Base-by-base conservation (phyloP, 2,113 vertebrate genomes). In the Amphilophus citrinellus region DNA sequence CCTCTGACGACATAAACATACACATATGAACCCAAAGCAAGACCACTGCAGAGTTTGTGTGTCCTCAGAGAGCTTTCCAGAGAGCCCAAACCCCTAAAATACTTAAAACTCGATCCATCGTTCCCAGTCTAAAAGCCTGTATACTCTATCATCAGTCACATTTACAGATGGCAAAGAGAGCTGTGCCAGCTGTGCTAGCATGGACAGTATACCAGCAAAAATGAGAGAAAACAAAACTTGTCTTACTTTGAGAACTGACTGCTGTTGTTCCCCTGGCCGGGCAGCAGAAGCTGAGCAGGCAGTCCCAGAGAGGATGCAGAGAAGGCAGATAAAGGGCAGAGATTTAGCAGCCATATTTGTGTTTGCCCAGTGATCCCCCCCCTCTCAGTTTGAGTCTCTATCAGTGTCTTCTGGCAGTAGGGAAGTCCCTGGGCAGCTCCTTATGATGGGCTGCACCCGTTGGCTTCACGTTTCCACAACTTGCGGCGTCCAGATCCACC, bases 261-360 rank as follows among this genome's bases (percentile, higher is more conserved):
- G 79, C 59, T 92, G 93, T 76, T 95, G 91, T 57, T 88, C 93
- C 79, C 89, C 84, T 1, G 91, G 62, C 24, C 88, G 68, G 63
- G 76, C 65, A 18, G 85, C 88, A 81, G 81, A 89, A 27, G 91
- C 83, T 84, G 76, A 61, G 50, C 37, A 82, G 53, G 58, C 62
- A 27, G 87, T 82, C 80, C 66, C 91, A 83, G 83, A 91, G 80
- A 95, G 87, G 88, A 95, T 94, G 91, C 35, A 89, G 60, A 95
- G 66, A 82, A 95, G 68, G 87, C 89, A 87, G 61, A 94, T 68
- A 77, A 84, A 89, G 83, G 88, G 71, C 79, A 92, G 86, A 82
- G 79, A 79, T 77, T 73, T 82, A 80, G 91, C 76, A 91, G 92
- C 92, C 94, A 95, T 96, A 77, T 93, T 92, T 90, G 77, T 85